These are phyloP conservation scores for Barnardius zonarius DNA, from an alignment of 2,113 vertebrate species.

Conservation along the genomic window DNA sequence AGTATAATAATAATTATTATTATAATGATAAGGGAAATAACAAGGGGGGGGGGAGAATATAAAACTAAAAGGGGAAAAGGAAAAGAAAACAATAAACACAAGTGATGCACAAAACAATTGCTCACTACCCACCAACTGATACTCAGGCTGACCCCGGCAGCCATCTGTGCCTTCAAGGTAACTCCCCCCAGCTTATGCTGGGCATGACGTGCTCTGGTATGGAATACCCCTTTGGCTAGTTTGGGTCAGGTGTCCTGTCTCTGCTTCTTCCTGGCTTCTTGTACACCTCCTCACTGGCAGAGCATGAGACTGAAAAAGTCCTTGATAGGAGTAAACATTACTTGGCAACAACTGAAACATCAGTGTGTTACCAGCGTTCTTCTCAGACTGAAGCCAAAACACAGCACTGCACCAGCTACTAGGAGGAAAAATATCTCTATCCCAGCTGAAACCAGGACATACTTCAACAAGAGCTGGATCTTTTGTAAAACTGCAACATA, in stretches of 20 bases:
- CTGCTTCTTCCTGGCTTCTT: neutral
- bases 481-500: neutral
- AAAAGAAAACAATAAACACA: neutral
- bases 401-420: neutral
- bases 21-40: neutral
- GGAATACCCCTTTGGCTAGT: neutral
- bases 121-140: neutral
- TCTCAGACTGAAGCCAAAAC: neutral
- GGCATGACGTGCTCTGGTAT: neutral
- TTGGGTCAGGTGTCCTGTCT: neutral
- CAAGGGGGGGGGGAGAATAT: neutral
- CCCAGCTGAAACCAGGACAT: neutral
- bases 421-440: neutral
- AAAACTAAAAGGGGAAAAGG: neutral
- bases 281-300: neutral
- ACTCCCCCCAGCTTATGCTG: neutral
- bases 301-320: neutral
- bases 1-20: neutral
- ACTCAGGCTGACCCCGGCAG: neutral
- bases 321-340: neutral
- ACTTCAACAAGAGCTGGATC: neutral
- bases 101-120: neutral
- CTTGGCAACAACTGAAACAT: neutral
- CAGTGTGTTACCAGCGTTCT: neutral
- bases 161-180: neutral